phyloP scores from a whole-genome alignment of 37 sponge, comb jelly and placozoan genomes.

The Tethya wilhelma region DNA sequence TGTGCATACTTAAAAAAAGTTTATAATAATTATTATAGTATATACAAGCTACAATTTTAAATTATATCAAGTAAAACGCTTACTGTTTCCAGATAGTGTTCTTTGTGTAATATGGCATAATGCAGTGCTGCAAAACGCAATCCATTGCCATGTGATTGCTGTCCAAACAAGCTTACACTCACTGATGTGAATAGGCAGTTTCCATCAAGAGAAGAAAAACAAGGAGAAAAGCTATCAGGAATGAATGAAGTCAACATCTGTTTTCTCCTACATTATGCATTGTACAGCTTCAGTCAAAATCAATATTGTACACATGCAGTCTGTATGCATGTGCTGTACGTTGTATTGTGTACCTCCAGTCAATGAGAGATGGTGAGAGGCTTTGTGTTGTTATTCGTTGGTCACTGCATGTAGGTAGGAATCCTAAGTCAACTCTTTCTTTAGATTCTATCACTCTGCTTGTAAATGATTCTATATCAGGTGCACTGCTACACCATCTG shows the following conservation, averaged over 20 bases:
- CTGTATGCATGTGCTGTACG: too few species aligned
- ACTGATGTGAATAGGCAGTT: constrained; percentile 5
- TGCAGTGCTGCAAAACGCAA: constrained; percentile 10
- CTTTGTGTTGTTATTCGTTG: too few species aligned
- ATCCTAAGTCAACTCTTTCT: neutral
- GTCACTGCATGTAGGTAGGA: neutral
- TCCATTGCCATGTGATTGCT: neutral
- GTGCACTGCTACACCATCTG: neutral
- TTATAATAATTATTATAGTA: neutral
- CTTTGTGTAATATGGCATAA: neutral
- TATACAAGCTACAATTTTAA: neutral
- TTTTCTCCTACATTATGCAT: neutral
- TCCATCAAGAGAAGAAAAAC: neutral
- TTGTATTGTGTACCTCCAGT: neutral
- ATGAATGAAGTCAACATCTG: neutral
- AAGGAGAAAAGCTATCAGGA: neutral
- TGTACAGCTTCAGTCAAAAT: neutral
- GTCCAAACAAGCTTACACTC: neutral
- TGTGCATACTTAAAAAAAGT: neutral
- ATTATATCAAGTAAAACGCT: too few species aligned
- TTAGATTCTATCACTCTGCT: neutral
- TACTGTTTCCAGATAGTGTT: neutral
- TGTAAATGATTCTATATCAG: neutral
- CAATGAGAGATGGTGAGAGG: too few species aligned
- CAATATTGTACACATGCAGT: too few species aligned